Conservation (phyloP, 2,797 vertebrate genomes). For the Denticeps clupeoides region DNA sequence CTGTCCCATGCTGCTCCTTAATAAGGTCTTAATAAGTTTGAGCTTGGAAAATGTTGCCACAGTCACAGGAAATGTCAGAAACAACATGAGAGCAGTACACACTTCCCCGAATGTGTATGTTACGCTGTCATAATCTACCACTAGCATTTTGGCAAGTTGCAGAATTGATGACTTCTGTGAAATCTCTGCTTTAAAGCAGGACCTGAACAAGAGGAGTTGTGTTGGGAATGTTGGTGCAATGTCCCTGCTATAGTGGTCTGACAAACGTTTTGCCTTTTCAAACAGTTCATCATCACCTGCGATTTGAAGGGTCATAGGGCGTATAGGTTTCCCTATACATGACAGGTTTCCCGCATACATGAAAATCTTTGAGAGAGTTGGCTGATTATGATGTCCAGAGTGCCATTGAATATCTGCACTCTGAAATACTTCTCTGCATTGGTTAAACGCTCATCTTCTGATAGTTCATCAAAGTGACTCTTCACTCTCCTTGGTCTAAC, state of each 20-base stretch:
- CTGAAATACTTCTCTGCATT: conserved; percentile 6
- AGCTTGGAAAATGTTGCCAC: conserved; percentile 8
- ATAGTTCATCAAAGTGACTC: conserved; percentile 2
- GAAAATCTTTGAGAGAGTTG: conserved; percentile 14
- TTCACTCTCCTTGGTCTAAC: neutral
- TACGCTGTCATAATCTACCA: neutral
- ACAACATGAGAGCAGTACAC: conserved; percentile 1
- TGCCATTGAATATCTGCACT: conserved; percentile 2
- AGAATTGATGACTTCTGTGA: too few relatives aligned
- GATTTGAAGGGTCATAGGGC: neutral
- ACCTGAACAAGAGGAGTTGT: conserved; percentile 4
- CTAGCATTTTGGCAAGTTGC: too few relatives aligned
- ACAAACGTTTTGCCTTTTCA: neutral
- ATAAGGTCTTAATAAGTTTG: neutral
- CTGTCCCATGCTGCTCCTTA: conserved; percentile 7
- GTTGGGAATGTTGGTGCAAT: conserved; percentile 1
- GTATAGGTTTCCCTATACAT: neutral
- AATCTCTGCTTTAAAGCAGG: conserved; percentile 6
- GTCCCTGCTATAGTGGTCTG: conserved; percentile 5
- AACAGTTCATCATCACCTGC: neutral
- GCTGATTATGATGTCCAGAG: conserved; percentile 10
- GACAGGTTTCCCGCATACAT: too few relatives aligned
- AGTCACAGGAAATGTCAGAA: neutral
- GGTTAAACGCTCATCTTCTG: conserved; percentile 1
- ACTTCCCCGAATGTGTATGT: neutral